Conservation (phyloP, 2,113 vertebrate species). For the Eretmochelys imbricata region DNA sequence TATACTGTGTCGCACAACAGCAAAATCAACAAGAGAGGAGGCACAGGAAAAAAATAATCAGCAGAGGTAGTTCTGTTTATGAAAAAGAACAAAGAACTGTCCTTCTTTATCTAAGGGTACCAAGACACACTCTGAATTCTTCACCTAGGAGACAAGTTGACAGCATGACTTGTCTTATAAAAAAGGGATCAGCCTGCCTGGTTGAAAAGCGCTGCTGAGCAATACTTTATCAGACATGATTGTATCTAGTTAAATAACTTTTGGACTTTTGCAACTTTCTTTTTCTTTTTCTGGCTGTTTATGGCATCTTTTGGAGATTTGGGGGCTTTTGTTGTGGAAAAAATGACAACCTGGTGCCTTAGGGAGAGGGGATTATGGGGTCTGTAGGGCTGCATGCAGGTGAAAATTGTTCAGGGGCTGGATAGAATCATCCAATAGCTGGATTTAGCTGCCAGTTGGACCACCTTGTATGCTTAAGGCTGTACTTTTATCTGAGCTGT, state of each 20-base stretch:
- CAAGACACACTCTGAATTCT: background rate
- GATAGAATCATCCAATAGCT: background rate
- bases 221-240: background rate
- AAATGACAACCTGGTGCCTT: background rate
- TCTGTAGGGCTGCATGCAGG: background rate
- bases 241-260: background rate
- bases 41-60: background rate
- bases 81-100: background rate
- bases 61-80: background rate
- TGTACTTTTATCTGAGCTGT: background rate
- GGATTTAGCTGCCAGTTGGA: background rate
- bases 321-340: background rate
- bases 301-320: background rate
- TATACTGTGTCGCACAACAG: no score
- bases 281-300: background rate
- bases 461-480: background rate
- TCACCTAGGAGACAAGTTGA: background rate
- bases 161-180: background rate
- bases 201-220: background rate
- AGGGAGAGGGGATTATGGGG: background rate
- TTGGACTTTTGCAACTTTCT: no score
- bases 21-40: background rate
- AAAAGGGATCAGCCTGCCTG: background rate
- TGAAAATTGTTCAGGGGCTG: background rate
- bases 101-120: background rate